Base-by-base conservation (phyloP, 1,140 invertebrate species). In the Potamilus streckersoni region DNA sequence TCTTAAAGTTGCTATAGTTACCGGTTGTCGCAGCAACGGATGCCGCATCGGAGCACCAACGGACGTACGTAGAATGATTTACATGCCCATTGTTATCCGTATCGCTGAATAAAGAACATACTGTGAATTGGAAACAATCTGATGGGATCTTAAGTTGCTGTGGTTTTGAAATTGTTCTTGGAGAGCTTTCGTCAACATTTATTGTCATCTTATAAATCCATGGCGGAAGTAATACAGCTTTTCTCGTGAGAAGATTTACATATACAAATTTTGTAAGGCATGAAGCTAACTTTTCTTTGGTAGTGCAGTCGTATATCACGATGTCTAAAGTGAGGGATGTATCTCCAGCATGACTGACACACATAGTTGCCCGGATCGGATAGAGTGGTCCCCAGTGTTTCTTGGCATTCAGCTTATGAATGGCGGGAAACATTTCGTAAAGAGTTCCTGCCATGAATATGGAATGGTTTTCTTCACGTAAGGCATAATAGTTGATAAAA, bases 1-100 rank as follows among this genome's bases (percentile, higher is more conserved):
- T 74, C 20, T 68, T 74, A 55, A 69, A 74, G n/a, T 62, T 5
- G 3, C 19, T 27, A 17, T 69, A 56, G 57, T 74, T 56, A 49
- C 67, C 67, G 19, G 57, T 60, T 31, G 55, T 66, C 6, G 64
- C 74, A 2, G 74, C 78, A 15, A 59, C 57, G 19, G 68, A 56
- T 1, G 57, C 57, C 14, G 78, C 74, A 69, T 80, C 78, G 17
- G 61, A 73, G 20, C 74, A 76, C 56, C 64, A 80, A 14, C 68
- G 69, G n/a, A 74, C 11, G 49, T 80, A 80, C 15, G 64, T 73
- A 19, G 71, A 61, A 19, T 80, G 74, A 62, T 73, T 80, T 15
- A 75, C 69, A 69, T 80, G 78, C 15, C n/a, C 13, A 27, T 80
- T 76, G 19, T 55, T 20, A 70, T 80, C 78, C 23, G 63, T 62